Base-by-base conservation (phyloP, 2,888 invertebrate species). In the Onchidella celtica region DNA sequence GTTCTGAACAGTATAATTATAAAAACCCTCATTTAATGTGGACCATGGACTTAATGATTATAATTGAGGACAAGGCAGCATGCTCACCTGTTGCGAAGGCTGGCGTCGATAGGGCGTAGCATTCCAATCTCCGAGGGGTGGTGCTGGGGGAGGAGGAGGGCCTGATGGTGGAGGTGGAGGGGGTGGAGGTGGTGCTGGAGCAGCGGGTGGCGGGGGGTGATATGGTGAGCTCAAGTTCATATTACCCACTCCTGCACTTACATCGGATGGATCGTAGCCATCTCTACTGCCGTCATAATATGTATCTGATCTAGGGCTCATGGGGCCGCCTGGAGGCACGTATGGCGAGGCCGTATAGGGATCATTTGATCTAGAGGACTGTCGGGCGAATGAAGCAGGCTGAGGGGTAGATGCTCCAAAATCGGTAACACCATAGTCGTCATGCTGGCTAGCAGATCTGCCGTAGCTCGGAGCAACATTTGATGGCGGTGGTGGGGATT, bases 161-260 rank as follows among this genome's bases (percentile, higher is more conserved):
- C 86, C 87, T 24, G 84, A 83, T 36, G 85, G 85, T 17, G 86
- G 85, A 1, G 84, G 84, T 29, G 86, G 84, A 3, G 85, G 84
- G 17, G 85, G 82, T 11, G 83, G 76, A 11, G 76, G 75, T 32
- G 79, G 80, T n/a, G 77, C 84, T 4, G 84, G 74, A 1, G 84
- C 76, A 0, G 85, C 81, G n/a, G 79, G 79, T 21, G 76, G 79
- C 6, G 83, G 83, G 17, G 83, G 79, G 76, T 72, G 77, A 66
- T 14, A 70, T 17, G 47, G 70, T 40, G 79, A 68, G 4, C 34
- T 65, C 21, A 80, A 36, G 36, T 66, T 38, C 32, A 80, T 24
- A 57, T 74, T 59, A 29, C 74, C 80, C 36, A 80, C 24, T 1
- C 40, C 74, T 1, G 36, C 55, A 68, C 80, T 74, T 34, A 79